Evolutionary conservation across 2,888 invertebrate species (phyloP).

Genomic region (Thymelicus acteon): DNA sequence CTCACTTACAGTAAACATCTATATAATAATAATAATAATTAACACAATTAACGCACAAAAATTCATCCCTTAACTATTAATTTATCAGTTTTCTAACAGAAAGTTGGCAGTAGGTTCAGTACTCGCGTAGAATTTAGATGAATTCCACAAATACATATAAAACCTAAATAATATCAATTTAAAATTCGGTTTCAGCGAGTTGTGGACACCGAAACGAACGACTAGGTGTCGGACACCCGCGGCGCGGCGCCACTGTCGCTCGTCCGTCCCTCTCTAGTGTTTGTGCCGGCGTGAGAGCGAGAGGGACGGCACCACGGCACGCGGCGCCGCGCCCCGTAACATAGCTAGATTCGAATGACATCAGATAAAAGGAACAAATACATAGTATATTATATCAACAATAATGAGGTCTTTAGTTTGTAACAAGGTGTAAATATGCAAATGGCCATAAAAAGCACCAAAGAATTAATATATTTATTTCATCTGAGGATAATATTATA

Average conservation of each 20-base stretch:
- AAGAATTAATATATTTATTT: slow-evolving; percentile 67
- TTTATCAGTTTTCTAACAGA: slow-evolving; percentile 63
- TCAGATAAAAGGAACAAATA: slow-evolving; percentile 58
- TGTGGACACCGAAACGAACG: slow-evolving; percentile 41
- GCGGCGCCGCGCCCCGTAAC: slow-evolving; percentile 43
- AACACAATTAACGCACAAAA: slow-evolving; percentile 77
- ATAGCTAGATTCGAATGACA: slow-evolving; percentile 50
- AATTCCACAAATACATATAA: slow-evolving; percentile 58
- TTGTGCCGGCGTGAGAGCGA: slow-evolving; percentile 29
- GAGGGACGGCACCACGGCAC: slow-evolving; percentile 1
- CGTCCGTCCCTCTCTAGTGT: slow-evolving; percentile 19
- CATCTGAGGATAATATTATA: slow-evolving; percentile 66
- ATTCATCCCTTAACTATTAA: slow-evolving; percentile 67
- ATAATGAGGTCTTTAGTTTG: slow-evolving; percentile 63
- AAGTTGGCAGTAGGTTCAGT: slow-evolving; percentile 82
- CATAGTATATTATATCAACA: slow-evolving; percentile 45
- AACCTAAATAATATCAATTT: slow-evolving; percentile 73
- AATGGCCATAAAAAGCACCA: slow-evolving; percentile 78
- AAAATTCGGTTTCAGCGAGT: slow-evolving; percentile 68
- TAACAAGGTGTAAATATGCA: slow-evolving; percentile 77
- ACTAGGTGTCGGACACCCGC: slow-evolving; percentile 33
- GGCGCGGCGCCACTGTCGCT: not conserved
- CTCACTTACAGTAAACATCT: slow-evolving; percentile 75
- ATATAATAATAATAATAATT: slow-evolving; percentile 62
- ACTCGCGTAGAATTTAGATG: slow-evolving; percentile 60